phyloP scores from a whole-genome alignment of 2,888 invertebrate species.

The Chrysodeixis includens region DNA sequence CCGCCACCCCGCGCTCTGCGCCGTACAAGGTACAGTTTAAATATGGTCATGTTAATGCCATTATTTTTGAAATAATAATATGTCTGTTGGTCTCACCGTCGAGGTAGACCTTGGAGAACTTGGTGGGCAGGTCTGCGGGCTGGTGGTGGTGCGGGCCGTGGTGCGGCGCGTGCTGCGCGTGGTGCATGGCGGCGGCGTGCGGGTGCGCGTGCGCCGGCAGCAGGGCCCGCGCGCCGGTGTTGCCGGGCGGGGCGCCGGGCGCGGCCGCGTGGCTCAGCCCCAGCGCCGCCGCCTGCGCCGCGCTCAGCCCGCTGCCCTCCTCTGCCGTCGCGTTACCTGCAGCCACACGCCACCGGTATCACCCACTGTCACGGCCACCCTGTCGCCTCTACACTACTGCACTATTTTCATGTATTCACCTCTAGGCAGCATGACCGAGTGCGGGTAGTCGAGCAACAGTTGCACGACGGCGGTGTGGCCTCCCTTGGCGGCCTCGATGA shows the following conservation, averaged over 20 bases:
- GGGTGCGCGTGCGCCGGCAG: conserved; percentile 63
- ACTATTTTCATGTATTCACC: conserved; percentile 62
- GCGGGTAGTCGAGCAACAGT: conserved; percentile 97
- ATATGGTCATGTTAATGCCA: too few relatives aligned
- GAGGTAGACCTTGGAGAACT: conserved; percentile 79
- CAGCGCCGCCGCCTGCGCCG: conserved; percentile 84
- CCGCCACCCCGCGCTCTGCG: conserved; percentile 57
- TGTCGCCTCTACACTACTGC: neutral
- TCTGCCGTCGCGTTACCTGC: conserved; percentile 54
- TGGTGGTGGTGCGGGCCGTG: conserved; percentile 34
- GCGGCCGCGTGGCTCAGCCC: conserved; percentile 80
- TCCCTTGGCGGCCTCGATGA: conserved; percentile 99
- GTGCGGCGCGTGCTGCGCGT: conserved; percentile 23
- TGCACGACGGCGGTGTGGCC: conserved; percentile 99
- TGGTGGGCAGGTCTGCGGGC: conserved; percentile 71
- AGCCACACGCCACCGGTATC: neutral
- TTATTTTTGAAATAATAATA: too few relatives aligned
- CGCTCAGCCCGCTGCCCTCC: conserved; percentile 69
- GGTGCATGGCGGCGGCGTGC: conserved; percentile 53
- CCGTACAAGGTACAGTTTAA: neutral
- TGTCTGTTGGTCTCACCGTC: conserved; percentile 69
- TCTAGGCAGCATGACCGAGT: conserved; percentile 93
- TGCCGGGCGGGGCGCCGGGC: conserved; percentile 65
- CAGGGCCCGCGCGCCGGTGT: conserved; percentile 56
- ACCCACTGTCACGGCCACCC: conserved; percentile 50